A percentile compares a stretch with the other conserved stretches of the same genome.
These are phyloP conservation scores for Micromussa lordhowensis DNA, from an alignment of 92 coral and sea anemone genomes.

Conservation along the genomic window DNA sequence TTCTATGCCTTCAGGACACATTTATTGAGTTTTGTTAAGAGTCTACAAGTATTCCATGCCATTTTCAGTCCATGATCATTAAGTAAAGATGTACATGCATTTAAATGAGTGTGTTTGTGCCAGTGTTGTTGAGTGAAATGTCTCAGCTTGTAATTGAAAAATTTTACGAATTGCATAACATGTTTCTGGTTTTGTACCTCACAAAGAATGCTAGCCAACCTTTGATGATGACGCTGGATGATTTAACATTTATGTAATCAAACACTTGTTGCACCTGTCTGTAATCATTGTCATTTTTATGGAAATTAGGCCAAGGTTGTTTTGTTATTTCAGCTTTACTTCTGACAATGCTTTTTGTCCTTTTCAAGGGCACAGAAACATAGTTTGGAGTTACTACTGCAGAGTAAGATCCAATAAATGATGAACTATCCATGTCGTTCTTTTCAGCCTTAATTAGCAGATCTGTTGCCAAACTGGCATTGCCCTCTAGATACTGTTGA, in stretches of 20 bases:
- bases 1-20: too few species aligned
- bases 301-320: neutral
- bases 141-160: neutral
- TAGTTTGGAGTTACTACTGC: slow-evolving; percentile 12
- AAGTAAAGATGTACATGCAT: too few species aligned
- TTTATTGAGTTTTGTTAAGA: too few species aligned
- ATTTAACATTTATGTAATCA: slow-evolving; percentile 18
- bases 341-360: neutral
- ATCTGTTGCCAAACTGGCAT: slow-evolving; percentile 11
- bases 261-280: slow-evolving; percentile 27
- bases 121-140: too few species aligned
- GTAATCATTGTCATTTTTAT: neutral
- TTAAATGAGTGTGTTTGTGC: too few species aligned
- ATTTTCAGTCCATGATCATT: too few species aligned
- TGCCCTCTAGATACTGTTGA: slow-evolving; percentile 38
- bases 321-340: neutral
- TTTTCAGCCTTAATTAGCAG: slow-evolving; percentile 30
- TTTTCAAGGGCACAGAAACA: slow-evolving; percentile 29
- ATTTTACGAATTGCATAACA: neutral
- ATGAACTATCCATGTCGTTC: neutral
- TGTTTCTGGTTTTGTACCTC: neutral
- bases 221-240: neutral
- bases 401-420: slow-evolving; percentile 19
- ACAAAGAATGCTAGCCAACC: neutral
- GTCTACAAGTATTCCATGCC: too few species aligned